Base-by-base conservation (phyloP, 2,113 vertebrate genomes). In the Scortum barcoo region DNA sequence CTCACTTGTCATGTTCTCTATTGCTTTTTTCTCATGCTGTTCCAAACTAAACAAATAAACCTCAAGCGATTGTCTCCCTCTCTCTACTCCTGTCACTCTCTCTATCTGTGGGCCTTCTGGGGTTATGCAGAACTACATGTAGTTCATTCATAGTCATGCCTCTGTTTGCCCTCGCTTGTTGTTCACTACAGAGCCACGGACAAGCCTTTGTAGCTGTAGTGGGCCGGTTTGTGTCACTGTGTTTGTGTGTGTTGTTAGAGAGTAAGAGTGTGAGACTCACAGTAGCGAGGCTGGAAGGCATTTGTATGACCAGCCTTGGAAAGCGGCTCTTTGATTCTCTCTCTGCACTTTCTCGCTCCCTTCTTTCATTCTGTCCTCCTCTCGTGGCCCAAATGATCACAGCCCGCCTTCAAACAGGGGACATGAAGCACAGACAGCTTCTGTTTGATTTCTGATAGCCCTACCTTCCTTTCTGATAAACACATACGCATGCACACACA, bases 301-400 rank as follows among this genome's bases (percentile, higher is more conserved):
- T 85, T 84, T 78, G 61, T 89, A 81, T 77, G 89, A 90, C 87
- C 84, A 71, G 77, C 87, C 85, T 85, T 92, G 75, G 84, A 84
- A 91, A 63, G 84, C 81, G 86, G 73, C 75, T 76, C 89, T 95
- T 93, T 93, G 92, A 93, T 93, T 88, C 57, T 66, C 30, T 76
- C 79, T 71, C 70, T 80, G 80, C 77, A 86, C 90, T 92, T 86
- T 81, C 88, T 86, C 17, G 2, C 72, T 68, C 84, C 26, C 28
- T 40, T 66, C 83, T 93, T 90, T 89, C 76, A 86, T 91, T 81
- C 61, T 40, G 68, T 91, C 75, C 85, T 84, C 75, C 72, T 92
- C 89, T 87, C 72, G 46, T 74, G 90, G 92, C 71, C 83, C 65
- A 80, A 90, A 91, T 90, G 91, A 94, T 94, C 93, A 92, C 83